These are phyloP conservation scores for Limnephilus marmoratus DNA, from an alignment of 2,888 invertebrate genomes.

Conservation along the genomic window DNA sequence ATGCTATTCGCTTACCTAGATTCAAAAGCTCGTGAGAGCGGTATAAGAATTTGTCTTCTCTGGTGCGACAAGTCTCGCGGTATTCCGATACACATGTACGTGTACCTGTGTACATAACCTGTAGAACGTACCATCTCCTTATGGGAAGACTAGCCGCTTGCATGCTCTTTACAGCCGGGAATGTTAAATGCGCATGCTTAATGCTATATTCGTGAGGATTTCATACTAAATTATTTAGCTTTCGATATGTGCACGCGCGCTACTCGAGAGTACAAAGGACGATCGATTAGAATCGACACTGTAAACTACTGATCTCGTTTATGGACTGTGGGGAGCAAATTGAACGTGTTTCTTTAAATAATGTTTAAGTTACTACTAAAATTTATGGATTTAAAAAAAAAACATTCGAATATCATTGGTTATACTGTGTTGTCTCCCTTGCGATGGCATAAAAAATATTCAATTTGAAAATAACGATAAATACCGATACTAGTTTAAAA, in stretches of 20 bases:
- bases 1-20: slow-evolving; percentile 5
- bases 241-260: not conserved
- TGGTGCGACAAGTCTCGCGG: slow-evolving; percentile 11
- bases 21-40: not conserved
- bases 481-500: too few relatives aligned
- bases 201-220: slow-evolving; percentile 15
- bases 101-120: not conserved
- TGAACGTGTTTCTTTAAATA: not conserved
- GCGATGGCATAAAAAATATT: too few relatives aligned
- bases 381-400: too few relatives aligned
- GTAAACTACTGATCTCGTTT: not conserved
- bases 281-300: not conserved
- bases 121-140: slow-evolving; percentile 3
- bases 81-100: slow-evolving; percentile 26
- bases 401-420: too few relatives aligned
- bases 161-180: not conserved
- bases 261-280: not conserved
- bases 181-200: slow-evolving; percentile 9
- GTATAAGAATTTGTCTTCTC: not conserved
- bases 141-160: slow-evolving; percentile 25
- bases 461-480: too few relatives aligned
- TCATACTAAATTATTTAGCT: slow-evolving; percentile 5
- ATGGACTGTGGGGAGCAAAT: not conserved
- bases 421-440: too few relatives aligned
- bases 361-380: not conserved